Conservation (phyloP, 2,888 invertebrate species). For the Pachydiplax longipennis region DNA sequence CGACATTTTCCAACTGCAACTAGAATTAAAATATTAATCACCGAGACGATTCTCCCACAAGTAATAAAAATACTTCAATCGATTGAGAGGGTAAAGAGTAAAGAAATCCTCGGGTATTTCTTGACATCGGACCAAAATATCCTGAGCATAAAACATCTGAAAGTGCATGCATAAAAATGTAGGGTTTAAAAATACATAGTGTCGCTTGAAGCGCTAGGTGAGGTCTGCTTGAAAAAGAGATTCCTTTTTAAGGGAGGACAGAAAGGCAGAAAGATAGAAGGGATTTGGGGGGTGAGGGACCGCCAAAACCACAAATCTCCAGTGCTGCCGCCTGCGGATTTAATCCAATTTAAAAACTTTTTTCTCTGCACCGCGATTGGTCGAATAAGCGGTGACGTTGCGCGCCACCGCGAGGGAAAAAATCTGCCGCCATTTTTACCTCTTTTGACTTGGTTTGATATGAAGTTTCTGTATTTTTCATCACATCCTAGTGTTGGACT, state of each 20-base stretch:
- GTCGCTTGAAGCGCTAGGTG: no score
- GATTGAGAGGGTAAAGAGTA: no score
- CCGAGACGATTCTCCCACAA: no score
- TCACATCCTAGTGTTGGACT: neutral
- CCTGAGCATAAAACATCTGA: no score
- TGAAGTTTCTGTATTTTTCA: neutral
- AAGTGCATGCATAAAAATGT: no score
- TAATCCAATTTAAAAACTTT: constrained; percentile 27
- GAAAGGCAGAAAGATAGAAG: neutral
- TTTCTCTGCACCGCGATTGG: neutral
- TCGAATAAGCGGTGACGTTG: neutral
- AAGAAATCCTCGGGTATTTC: no score
- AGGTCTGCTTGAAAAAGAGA: no score
- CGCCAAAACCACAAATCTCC: constrained; percentile 32
- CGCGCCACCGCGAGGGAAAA: neutral
- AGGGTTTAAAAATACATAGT: no score
- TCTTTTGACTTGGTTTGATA: neutral
- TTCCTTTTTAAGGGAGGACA: neutral
- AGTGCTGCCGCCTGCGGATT: constrained; percentile 3
- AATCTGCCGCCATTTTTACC: neutral
- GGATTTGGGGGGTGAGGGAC: constrained; percentile 14
- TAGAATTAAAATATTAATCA: no score
- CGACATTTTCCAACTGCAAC: no score
- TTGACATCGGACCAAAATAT: no score
- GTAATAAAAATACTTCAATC: no score